Conservation (phyloP, 2,113 vertebrate genomes). For the Tragelaphus imberbis region DNA sequence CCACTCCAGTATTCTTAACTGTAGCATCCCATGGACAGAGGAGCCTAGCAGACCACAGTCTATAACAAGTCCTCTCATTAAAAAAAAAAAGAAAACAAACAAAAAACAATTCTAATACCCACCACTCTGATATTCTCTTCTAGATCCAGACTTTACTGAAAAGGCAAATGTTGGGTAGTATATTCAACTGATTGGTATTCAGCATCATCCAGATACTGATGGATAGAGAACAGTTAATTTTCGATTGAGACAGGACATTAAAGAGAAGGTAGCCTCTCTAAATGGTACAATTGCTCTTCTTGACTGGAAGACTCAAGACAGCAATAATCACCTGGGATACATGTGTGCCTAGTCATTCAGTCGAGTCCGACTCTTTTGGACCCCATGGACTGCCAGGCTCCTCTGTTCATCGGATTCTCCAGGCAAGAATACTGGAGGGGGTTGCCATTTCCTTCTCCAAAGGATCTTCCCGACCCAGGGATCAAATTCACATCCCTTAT, state of each 20-base stretch:
- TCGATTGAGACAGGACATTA: background rate
- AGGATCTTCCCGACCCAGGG: background rate
- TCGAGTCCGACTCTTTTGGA: background rate
- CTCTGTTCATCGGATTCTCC: background rate
- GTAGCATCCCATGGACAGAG: background rate
- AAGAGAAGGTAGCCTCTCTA: background rate
- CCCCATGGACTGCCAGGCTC: background rate
- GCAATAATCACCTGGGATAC: background rate
- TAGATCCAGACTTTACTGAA: background rate
- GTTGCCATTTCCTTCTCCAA: background rate
- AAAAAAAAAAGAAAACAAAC: background rate
- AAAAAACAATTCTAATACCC: background rate
- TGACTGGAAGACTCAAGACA: background rate
- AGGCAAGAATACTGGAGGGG: background rate
- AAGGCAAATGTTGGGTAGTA: background rate
- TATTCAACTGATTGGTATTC: background rate
- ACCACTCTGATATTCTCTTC: background rate
- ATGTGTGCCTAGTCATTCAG: background rate
- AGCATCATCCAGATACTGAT: background rate
- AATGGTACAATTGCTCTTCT: background rate
- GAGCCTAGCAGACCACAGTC: background rate
- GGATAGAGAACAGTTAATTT: background rate
- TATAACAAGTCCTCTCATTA: background rate
- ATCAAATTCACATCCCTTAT: background rate
- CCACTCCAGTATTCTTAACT: background rate